Conservation (phyloP, 2,888 invertebrate species). For the Desoria tigrina region DNA sequence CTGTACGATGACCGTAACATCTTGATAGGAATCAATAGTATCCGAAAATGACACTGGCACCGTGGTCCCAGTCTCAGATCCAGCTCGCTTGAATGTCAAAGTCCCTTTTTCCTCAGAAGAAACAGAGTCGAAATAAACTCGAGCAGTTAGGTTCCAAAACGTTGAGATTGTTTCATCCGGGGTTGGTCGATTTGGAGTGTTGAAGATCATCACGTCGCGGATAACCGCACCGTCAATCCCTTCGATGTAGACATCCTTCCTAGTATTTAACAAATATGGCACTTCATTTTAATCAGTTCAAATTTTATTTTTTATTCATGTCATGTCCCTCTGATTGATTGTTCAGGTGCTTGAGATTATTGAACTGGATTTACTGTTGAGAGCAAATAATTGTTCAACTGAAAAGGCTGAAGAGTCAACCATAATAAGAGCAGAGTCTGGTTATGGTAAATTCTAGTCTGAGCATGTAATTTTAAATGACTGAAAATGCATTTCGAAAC, state of each 20-base stretch:
- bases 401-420: too few relatives aligned
- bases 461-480: too few relatives aligned
- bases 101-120: constrained; percentile 15
- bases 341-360: too few relatives aligned
- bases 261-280: constrained; percentile 53
- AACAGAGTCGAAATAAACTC: constrained; percentile 41
- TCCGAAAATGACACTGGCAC: neutral
- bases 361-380: too few relatives aligned
- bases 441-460: too few relatives aligned
- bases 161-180: constrained; percentile 47
- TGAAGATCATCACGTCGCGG: constrained; percentile 63
- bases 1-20: constrained; percentile 27
- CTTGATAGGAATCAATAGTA: constrained; percentile 13
- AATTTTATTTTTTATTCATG: neutral
- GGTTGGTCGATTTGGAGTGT: constrained; percentile 27
- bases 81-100: constrained; percentile 15
- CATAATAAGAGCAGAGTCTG: too few relatives aligned
- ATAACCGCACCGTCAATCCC: constrained; percentile 67
- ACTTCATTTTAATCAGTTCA: too few relatives aligned
- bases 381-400: too few relatives aligned
- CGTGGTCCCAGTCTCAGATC: constrained; percentile 7
- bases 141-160: constrained; percentile 43
- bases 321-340: neutral
- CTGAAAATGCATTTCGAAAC: too few relatives aligned
- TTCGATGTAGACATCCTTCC: constrained; percentile 70